Conservation (phyloP, 2,113 vertebrate species). For the Phrynosoma platyrhinos region DNA sequence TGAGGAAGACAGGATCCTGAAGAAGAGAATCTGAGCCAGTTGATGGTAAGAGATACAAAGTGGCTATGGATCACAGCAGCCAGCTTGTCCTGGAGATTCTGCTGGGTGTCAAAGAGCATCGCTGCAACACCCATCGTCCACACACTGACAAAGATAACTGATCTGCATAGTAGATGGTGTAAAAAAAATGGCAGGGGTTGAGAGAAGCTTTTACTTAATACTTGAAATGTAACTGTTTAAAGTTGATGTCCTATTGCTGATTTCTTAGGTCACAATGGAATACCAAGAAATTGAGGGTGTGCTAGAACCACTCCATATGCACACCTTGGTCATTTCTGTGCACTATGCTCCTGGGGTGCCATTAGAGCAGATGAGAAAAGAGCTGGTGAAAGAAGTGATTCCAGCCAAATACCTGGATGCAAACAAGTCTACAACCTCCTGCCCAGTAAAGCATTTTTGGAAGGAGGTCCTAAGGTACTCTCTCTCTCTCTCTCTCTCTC, state of each 20-base stretch:
- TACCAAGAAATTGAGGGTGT: slow-evolving; percentile 82
- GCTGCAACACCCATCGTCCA: too few species aligned
- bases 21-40: too few species aligned
- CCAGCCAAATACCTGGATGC: slow-evolving; percentile 74
- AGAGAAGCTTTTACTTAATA: not conserved
- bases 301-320: slow-evolving; percentile 82
- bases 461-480: slow-evolving; percentile 65
- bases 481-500: too few species aligned
- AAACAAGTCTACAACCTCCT: slow-evolving; percentile 63
- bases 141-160: too few species aligned
- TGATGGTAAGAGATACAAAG: too few species aligned
- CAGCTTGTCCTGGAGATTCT: too few species aligned
- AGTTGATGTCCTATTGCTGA: not conserved
- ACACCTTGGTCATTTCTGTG: slow-evolving; percentile 85
- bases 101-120: too few species aligned
- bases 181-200: not conserved
- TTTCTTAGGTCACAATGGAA: slow-evolving; percentile 83
- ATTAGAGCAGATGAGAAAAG: slow-evolving; percentile 83
- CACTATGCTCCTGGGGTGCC: slow-evolving; percentile 78
- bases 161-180: too few species aligned
- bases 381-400: slow-evolving; percentile 83
- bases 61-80: too few species aligned
- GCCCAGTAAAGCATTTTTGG: slow-evolving; percentile 66
- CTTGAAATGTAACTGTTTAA: not conserved
- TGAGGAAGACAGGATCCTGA: too few species aligned